Percentiles rank a stretch among this genome's conserved stretches.
Conservation (phyloP, 2,888 invertebrate genomes). For the Nemotelus nigrinus region DNA sequence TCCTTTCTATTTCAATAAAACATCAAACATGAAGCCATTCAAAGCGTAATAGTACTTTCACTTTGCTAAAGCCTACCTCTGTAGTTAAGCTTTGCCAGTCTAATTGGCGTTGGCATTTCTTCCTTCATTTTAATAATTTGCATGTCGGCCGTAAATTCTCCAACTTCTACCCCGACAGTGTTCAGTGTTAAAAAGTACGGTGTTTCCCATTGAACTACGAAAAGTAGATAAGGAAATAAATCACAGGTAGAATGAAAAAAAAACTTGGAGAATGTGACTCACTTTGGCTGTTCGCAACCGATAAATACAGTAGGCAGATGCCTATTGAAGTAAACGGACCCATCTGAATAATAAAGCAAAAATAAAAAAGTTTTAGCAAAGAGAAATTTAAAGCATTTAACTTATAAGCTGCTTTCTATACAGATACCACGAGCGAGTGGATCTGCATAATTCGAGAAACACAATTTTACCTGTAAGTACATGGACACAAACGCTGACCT, state of each 20-base stretch:
- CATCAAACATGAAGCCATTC: too few relatives aligned
- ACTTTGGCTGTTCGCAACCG: constrained; percentile 29
- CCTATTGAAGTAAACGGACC: constrained; percentile 33
- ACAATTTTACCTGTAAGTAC: too few relatives aligned
- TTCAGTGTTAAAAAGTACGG: constrained; percentile 52
- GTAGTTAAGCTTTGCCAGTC: constrained; percentile 53
- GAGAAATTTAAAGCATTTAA: neutral
- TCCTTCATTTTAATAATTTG: constrained; percentile 53
- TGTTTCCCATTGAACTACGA: constrained; percentile 48
- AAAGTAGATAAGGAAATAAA: neutral
- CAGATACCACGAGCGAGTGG: neutral
- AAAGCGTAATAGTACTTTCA: too few relatives aligned
- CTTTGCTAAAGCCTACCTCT: constrained; percentile 47
- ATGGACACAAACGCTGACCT: too few relatives aligned
- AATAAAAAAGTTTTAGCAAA: neutral
- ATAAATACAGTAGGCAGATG: constrained; percentile 13
- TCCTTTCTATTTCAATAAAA: too few relatives aligned
- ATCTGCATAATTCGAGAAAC: neutral
- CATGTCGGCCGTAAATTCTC: constrained; percentile 29
- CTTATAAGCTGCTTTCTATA: too few relatives aligned
- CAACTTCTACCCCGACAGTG: constrained; percentile 50
- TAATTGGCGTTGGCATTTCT: constrained; percentile 54
- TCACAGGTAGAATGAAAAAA: neutral
- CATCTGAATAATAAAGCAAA: constrained; percentile 30
- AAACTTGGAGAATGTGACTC: constrained; percentile 1